Percentiles rank a stretch among this genome's conserved stretches.
Evolutionary conservation across 2,888 invertebrate species (phyloP).

Genomic region (Platynereis dumerilii): DNA sequence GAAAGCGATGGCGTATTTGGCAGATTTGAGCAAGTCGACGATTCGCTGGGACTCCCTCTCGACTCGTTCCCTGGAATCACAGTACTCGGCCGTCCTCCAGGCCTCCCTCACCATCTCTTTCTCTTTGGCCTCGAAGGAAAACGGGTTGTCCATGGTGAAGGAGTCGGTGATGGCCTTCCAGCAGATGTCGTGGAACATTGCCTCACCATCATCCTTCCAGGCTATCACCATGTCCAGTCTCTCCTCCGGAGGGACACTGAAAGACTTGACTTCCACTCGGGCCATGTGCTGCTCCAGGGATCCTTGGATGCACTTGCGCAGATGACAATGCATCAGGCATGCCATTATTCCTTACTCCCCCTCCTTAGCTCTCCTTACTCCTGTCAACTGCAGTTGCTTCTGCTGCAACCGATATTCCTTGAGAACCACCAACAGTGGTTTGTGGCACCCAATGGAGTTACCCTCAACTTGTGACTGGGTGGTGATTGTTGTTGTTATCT

Average conservation of each 20-base stretch:
- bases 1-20: conserved; percentile 52
- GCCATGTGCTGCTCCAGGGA: conserved; percentile 26
- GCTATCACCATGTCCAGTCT: conserved; percentile 28
- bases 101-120: conserved; percentile 46
- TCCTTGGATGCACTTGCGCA: conserved; percentile 35
- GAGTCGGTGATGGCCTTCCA: conserved; percentile 41
- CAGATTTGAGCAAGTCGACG: conserved; percentile 42
- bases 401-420: too few species aligned
- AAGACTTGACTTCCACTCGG: conserved; percentile 35
- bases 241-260: conserved; percentile 25
- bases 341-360: conserved; percentile 10
- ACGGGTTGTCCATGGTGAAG: conserved; percentile 35
- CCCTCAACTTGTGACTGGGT: too few species aligned
- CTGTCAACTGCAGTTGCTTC: too few species aligned
- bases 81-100: conserved; percentile 50
- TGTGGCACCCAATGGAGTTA: too few species aligned
- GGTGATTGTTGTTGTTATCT: too few species aligned
- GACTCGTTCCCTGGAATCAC: conserved; percentile 44
- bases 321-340: conserved; percentile 27
- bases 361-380: too few species aligned
- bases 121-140: conserved; percentile 37
- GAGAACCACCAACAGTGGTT: too few species aligned
- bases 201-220: conserved; percentile 41
- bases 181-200: conserved; percentile 42
- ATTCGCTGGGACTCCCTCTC: conserved; percentile 42